Evolutionary conservation across 2,888 invertebrate species (phyloP), one percentile per base, ranked within the genome.

Genomic region (Agrotis exclamationis): DNA sequence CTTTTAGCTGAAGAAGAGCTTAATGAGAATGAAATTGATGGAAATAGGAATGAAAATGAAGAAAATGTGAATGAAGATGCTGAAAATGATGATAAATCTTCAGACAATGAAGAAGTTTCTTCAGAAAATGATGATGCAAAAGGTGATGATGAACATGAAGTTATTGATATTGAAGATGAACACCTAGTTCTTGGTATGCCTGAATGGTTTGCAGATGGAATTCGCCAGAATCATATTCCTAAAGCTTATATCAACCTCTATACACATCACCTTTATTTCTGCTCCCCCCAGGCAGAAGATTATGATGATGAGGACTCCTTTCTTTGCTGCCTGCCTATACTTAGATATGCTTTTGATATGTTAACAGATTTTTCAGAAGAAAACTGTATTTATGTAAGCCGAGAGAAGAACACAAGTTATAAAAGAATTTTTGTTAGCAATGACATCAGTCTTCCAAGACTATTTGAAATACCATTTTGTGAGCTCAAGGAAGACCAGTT

Each of bases 221-320:
- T 97, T 71, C 96, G 97, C 54, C 92, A 92, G 4, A 97, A 97
- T 39, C 86, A 94, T 54, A 96, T 98, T 79, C 97, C 98, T 0
- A 94, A 97, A 13, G 96, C 96, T 73, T 97, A 98, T 84, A 96
- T 98, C 39, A 98, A 98, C 87, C 95, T 98, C 20, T 92, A 97
- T 69, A 96, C 97, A n/a, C 96, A 97, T 51, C 96, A 97, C 73
- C 94, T 97, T 58, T 97, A 97, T 86, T 97, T 98, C 75, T 97
- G 97, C 81, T 96, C 96, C 63, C 97, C 97, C 0, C 98, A 98
- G 94, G 97, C 98, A 9, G 98, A 98, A 91, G 97, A 98, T 89
- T 97, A 97, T 85, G 90, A 91, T 5, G 96, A 96, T 58, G 93
- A 96, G 6, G 97, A 97, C 76, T 96, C 97, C 11, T 97, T 97